phyloP scores from a whole-genome alignment of 2,113 vertebrate species.

The Connochaetes taurinus region DNA sequence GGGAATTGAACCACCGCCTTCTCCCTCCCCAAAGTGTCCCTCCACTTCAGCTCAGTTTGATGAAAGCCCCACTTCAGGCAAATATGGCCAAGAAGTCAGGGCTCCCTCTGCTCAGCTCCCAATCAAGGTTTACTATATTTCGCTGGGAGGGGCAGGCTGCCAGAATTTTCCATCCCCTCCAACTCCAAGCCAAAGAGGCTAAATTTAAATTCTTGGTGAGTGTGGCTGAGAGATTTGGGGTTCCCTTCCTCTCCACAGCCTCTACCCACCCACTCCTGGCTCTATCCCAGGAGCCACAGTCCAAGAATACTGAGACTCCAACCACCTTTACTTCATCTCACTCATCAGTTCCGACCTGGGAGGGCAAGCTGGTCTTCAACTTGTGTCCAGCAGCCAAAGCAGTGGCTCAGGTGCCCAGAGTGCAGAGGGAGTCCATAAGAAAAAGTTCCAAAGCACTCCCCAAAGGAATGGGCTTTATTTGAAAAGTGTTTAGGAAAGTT shows the following conservation, averaged over 20 bases:
- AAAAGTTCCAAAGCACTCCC: neutral
- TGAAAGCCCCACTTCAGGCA: neutral
- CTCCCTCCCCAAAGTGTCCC: neutral
- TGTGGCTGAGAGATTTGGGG: neutral
- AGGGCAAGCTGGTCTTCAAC: neutral
- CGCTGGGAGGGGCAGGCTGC: neutral
- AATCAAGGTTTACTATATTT: neutral
- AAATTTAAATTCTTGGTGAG: neutral
- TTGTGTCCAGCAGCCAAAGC: neutral
- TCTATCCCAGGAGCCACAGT: neutral
- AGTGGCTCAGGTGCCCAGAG: neutral
- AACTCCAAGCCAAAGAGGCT: neutral
- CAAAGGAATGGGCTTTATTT: neutral
- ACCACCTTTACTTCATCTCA: neutral
- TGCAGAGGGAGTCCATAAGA: neutral
- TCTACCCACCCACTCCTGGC: neutral
- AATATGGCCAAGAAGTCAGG: neutral
- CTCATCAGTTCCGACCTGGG: neutral
- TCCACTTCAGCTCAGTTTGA: neutral
- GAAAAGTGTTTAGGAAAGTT: neutral
- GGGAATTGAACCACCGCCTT: neutral
- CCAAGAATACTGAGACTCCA: neutral
- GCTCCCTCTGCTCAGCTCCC: neutral
- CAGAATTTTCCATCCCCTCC: neutral
- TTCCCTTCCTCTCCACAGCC: neutral